Conservation (phyloP, 2,888 invertebrate genomes). For the Venusia cambrica region DNA sequence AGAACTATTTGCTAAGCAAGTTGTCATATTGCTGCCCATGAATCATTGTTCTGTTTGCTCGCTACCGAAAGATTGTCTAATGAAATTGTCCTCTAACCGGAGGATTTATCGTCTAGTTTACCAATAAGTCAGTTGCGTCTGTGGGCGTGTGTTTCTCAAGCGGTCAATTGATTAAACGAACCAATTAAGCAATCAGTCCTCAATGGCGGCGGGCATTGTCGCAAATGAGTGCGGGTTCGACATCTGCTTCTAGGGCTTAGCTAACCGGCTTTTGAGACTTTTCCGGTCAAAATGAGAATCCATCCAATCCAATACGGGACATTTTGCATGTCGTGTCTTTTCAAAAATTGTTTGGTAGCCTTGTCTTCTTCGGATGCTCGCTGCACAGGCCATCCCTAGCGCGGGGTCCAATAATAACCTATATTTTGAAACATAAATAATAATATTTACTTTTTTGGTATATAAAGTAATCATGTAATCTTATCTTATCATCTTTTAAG, state of each 20-base stretch:
- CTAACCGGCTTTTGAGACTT: conserved; percentile 14
- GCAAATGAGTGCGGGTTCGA: conserved; percentile 72
- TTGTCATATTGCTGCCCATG: no score
- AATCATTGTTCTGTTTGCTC: conserved; percentile 5
- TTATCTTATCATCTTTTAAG: conserved; percentile 12
- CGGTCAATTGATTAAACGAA: conserved; percentile 80
- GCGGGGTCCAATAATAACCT: no score
- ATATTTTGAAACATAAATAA: no score
- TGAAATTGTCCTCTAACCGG: conserved; percentile 60
- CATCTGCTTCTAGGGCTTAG: conserved; percentile 42
- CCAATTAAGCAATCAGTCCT: conserved; percentile 78
- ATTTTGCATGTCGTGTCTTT: no score
- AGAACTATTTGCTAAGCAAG: no score
- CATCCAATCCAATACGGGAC: no score
- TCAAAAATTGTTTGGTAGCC: no score
- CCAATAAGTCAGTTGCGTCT: conserved; percentile 56
- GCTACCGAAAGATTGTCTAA: conserved; percentile 40
- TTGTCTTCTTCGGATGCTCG: no score
- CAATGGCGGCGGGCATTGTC: conserved; percentile 67
- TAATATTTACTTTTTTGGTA: no score
- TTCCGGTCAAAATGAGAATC: no score
- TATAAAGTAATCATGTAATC: no score
- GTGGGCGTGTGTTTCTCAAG: conserved; percentile 62
- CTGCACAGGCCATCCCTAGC: no score
- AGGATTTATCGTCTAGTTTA: conserved; percentile 69